Conservation (phyloP, 2,888 invertebrate genomes). For the Drosophila macrospina region DNA sequence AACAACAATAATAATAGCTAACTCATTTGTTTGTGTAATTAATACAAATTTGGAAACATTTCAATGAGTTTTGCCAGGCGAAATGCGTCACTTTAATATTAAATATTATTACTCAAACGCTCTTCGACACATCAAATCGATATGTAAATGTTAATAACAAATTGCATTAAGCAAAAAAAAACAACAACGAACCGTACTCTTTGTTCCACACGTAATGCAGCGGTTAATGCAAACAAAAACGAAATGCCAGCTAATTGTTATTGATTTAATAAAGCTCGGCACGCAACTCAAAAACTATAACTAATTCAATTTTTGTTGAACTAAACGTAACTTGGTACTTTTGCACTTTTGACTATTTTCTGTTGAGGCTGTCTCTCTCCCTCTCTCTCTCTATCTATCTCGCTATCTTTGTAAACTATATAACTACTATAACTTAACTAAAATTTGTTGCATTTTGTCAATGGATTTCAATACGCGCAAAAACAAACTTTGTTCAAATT, state of each 20-base stretch:
- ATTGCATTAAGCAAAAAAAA: constrained; percentile 2
- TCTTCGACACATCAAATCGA: constrained; percentile 22
- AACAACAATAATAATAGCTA: constrained; percentile 29
- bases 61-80: constrained; percentile 27
- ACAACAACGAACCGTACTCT: constrained; percentile 32
- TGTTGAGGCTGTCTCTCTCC: constrained; percentile 46
- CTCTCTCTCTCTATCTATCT: constrained; percentile 37
- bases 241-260: constrained; percentile 28
- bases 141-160: constrained; percentile 31
- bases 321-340: constrained; percentile 51
- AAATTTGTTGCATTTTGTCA: constrained; percentile 77
- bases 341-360: constrained; percentile 52
- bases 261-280: constrained; percentile 24
- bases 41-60: constrained; percentile 9
- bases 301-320: constrained; percentile 28
- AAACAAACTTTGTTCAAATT: constrained; percentile 79
- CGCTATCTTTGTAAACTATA: constrained; percentile 37
- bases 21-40: constrained; percentile 54
- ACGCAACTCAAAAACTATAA: constrained; percentile 49
- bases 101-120: constrained; percentile 46
- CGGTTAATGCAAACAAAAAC: constrained; percentile 30
- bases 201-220: constrained; percentile 61
- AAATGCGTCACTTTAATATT: constrained; percentile 51
- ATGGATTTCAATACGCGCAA: constrained; percentile 67
- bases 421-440: constrained; percentile 45